phyloP scores from a whole-genome alignment of 2,888 invertebrate species.

The Chaetogeoica ovagalla region DNA sequence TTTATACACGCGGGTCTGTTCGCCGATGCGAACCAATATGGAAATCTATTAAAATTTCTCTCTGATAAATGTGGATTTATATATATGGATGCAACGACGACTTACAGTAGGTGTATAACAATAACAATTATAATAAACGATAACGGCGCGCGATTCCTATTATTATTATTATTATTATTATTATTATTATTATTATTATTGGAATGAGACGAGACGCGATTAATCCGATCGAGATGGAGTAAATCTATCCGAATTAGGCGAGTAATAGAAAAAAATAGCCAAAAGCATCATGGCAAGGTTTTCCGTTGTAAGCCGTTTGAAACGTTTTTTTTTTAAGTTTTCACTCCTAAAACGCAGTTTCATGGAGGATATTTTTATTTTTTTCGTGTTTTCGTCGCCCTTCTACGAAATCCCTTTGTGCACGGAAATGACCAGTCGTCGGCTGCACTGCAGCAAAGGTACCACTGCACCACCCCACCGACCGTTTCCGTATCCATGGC shows the following conservation, averaged over 20 bases:
- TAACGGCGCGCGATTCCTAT: too few relatives aligned
- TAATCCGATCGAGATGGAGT: conserved; percentile 12
- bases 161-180: too few relatives aligned
- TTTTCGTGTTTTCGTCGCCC: background rate
- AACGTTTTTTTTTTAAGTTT: background rate
- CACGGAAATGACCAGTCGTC: background rate
- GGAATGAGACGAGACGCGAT: background rate
- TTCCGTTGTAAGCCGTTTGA: background rate
- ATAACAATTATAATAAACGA: background rate
- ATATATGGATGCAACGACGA: background rate
- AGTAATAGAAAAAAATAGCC: conserved; percentile 4
- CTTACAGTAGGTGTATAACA: too few relatives aligned
- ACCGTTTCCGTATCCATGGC: background rate
- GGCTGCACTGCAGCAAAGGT: too few relatives aligned
- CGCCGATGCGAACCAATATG: too few relatives aligned
- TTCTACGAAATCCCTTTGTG: background rate
- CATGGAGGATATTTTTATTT: background rate
- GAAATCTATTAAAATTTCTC: too few relatives aligned
- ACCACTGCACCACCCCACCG: background rate
- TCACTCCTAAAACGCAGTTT: background rate
- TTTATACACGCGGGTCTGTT: too few relatives aligned
- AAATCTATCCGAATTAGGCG: too few relatives aligned
- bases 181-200: too few relatives aligned
- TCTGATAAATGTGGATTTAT: background rate
- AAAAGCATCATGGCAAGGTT: background rate